phyloP scores from a whole-genome alignment of 2,113 vertebrate species.

The Chascanopsetta lugubris region DNA sequence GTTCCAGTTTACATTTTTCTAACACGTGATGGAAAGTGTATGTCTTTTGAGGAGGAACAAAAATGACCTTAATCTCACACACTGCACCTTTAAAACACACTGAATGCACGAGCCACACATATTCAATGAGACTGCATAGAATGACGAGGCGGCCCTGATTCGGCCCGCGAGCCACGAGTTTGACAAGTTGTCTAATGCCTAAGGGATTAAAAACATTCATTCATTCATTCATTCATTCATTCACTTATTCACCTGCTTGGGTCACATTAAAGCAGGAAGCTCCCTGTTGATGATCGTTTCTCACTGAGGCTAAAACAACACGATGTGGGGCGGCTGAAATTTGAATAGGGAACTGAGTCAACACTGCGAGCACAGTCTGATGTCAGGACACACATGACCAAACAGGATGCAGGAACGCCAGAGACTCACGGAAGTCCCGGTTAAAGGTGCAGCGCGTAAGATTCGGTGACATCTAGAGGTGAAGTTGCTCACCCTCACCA shows the following conservation, averaged over 20 bases:
- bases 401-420: constrained; percentile 30
- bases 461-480: too few species aligned
- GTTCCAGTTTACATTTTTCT: too few species aligned
- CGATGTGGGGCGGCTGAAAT: background rate
- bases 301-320: background rate
- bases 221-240: background rate
- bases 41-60: too few species aligned
- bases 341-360: constrained; percentile 37
- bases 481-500: background rate
- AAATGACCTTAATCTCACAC: too few species aligned
- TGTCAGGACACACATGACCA: constrained; percentile 46
- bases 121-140: too few species aligned
- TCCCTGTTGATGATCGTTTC: background rate
- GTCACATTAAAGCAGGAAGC: background rate
- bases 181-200: background rate
- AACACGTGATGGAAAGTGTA: too few species aligned
- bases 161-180: too few species aligned
- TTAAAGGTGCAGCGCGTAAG: background rate
- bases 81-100: too few species aligned
- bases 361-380: background rate
- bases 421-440: background rate
- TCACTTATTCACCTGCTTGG: background rate
- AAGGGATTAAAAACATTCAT: too few species aligned
- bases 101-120: too few species aligned
- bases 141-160: constrained; percentile 47